Evolutionary conservation across 30 jellyfish, hydroid and myxozoan genomes (phyloP), one percentile per base, ranked within the genome.

Genomic region (Turritopsis dohrnii): DNA sequence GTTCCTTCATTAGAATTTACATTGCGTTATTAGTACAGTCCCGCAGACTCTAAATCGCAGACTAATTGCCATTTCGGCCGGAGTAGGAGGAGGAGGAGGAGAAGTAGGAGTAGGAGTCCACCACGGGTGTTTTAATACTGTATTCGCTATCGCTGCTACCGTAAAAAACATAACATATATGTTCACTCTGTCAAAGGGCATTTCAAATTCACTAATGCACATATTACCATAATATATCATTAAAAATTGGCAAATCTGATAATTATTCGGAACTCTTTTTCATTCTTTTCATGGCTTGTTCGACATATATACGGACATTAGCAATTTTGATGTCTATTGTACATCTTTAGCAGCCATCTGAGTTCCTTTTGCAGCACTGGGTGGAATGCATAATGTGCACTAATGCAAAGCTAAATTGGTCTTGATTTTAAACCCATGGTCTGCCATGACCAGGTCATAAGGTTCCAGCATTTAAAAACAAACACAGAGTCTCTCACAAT

Each of bases 391-490:
- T 16, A 89, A 71, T 1, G 81, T 84, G 79, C 92, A 84, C 23
- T 28, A 88, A 52, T 66, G 28, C 87, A 89, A 30, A 0, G 85
- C 53, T 28, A 89, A 29, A 24, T 66, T 79, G 9, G 88, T 77
- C 52, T 83, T 54, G 28, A 89, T 89, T 41, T 89, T 86, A 71
- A 87, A 86, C 65, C 97, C 96, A 5, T 94, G 20, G 83, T 81
- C 96, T 26, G 89, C 96, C 96, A 75, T 65, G 1, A 84, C 90
- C 8, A 29, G 22, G 52, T 90, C 96, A 25, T 65, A 28, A 16
- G 96, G 97, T 71, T 52, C 90, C 1, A 83, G 81, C 54, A 69
- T 3, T 17, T 73, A 53, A 9, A 82, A 21, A n/a, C n/a, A 82
- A 90, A 28, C 18, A 90, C 94, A 80, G 80, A 74, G 77, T 87